These are phyloP conservation scores for Drosophila leontia DNA, from an alignment of 1,140 invertebrate genomes.

Conservation along the genomic window DNA sequence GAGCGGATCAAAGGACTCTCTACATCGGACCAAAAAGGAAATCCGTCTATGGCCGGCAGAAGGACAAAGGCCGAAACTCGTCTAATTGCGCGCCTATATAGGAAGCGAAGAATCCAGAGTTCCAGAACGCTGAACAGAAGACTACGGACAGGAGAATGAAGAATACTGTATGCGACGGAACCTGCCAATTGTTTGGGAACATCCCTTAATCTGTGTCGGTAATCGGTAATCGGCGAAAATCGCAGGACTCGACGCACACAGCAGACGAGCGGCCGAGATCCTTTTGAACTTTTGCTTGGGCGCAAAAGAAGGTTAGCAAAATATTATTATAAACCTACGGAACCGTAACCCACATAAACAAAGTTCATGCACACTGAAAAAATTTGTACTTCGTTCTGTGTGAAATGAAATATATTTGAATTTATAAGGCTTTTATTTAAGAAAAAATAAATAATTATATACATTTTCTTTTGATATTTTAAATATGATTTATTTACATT, in stretches of 20 bases:
- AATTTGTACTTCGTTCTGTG: neutral
- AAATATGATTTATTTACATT: too few species aligned
- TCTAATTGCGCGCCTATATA: conserved; percentile 81
- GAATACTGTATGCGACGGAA: conserved; percentile 24
- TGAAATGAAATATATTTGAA: neutral
- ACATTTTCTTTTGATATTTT: too few species aligned
- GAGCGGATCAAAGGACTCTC: conserved; percentile 65
- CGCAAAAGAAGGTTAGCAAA: conserved; percentile 84
- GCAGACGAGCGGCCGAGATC: conserved; percentile 71
- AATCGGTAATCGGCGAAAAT: conserved; percentile 69
- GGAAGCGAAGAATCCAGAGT: conserved; percentile 30
- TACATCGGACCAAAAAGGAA: conserved; percentile 56
- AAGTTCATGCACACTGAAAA: conserved; percentile 19
- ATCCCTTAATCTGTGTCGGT: conserved; percentile 84
- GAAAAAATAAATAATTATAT: neutral
- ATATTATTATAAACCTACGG: conserved; percentile 84
- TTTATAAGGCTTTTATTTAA: neutral
- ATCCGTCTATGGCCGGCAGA: conserved; percentile 50
- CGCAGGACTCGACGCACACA: conserved; percentile 48
- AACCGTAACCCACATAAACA: conserved; percentile 62
- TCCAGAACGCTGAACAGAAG: conserved; percentile 9
- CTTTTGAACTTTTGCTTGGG: conserved; percentile 78
- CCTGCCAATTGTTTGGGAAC: conserved; percentile 60
- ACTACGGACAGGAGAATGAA: conserved; percentile 17
- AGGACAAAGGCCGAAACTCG: conserved; percentile 73